A percentile compares a stretch with the other conserved stretches of the same genome.
phyloP scores from a whole-genome alignment of 2,113 vertebrate genomes.

The Leptodactylus fuscus region DNA sequence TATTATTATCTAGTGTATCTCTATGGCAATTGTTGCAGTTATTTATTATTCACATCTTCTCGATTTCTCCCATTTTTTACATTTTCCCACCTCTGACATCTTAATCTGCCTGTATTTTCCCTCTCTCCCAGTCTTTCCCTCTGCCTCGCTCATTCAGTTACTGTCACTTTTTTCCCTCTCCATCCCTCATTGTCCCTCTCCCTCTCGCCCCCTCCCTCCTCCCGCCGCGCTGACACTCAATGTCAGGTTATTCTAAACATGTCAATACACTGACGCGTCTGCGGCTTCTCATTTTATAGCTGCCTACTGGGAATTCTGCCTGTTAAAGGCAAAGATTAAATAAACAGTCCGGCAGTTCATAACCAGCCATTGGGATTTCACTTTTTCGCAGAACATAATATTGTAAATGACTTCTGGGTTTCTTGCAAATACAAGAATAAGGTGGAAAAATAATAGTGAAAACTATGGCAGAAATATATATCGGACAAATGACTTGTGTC shows the following conservation, averaged over 20 bases:
- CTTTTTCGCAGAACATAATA: neutral
- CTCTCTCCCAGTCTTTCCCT: neutral
- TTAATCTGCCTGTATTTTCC: neutral
- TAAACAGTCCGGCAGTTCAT: constrained; percentile 40
- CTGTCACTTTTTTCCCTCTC: neutral
- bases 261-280: constrained; percentile 39
- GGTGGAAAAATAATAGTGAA: neutral
- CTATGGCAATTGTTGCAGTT: no score
- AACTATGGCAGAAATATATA: neutral
- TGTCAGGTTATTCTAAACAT: constrained; percentile 53
- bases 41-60: no score
- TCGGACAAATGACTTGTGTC: neutral
- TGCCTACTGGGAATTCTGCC: constrained; percentile 37
- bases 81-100: neutral
- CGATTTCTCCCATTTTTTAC: no score
- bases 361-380: constrained; percentile 24
- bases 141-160: neutral
- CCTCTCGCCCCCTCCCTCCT: neutral
- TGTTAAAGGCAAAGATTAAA: constrained; percentile 54
- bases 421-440: neutral
- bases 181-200: neutral
- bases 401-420: constrained; percentile 56
- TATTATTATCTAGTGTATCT: no score
- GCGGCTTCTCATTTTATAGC: constrained; percentile 49
- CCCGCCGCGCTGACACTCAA: constrained; percentile 33